Evolutionary conservation across 2,113 vertebrate species (phyloP), one percentile per base, ranked within the genome.

Genomic region (Noturus placidus): DNA sequence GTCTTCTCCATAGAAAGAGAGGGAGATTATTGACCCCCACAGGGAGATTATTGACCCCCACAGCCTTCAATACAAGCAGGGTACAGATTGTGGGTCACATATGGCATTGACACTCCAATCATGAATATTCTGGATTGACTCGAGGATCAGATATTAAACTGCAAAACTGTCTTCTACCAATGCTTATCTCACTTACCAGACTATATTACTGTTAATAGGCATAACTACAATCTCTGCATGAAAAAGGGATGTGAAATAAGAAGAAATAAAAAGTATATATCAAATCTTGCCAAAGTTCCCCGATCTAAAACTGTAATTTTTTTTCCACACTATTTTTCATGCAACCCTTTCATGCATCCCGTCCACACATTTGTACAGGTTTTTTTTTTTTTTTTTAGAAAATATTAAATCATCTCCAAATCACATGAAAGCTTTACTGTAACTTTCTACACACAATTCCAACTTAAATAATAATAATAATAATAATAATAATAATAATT

Each of bases 51-150:
- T 91, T 93, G 93, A 95, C 94, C 94, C 78, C 92, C 93, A 88
- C 92, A 87, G 88, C 88, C 92, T 92, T 89, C 90, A 59, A 89
- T 90, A 90, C 91, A 92, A 91, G 91, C 88, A 14, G 87, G 92
- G 93, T 92, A 86, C 93, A 92, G 93, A 94, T 95, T 95, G 94
- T 95, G 94, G 95, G 95, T 95, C 95, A 94, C 95, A 95, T 95
- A 95, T 95, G 95, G 94, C 93, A 95, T 92, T 91, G 91, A 93
- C 90, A 88, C 93, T 95, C 92, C 95, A 95, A 93, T 95, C 94
- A 94, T 91, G 91, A 87, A 93, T 96, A 95, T 95, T 95, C 94
- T 94, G 93, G 93, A 93, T 94, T 92, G 93, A 94, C 93, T 94
- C 84, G 77, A 52, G 82, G 91, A 91, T 94, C 92, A 94, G 92